A percentile compares a stretch with the other conserved stretches of the same genome.
phyloP scores from a whole-genome alignment of 2,113 vertebrate genomes.

The Tor tambroides region DNA sequence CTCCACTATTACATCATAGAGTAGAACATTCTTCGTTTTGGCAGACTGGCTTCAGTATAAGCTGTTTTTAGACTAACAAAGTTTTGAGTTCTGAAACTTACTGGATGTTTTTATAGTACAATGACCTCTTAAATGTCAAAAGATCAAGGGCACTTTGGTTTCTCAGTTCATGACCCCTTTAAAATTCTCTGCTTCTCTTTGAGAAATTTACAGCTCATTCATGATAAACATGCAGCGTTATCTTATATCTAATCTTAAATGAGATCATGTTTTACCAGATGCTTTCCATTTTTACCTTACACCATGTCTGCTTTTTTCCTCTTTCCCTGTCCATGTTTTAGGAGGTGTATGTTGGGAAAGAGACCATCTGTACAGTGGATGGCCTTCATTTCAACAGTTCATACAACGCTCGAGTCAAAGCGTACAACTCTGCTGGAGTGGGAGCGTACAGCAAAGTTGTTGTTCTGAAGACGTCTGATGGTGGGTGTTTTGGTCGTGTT shows the following conservation, averaged over 20 bases:
- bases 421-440: constrained; percentile 88
- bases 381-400: constrained; percentile 98
- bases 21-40: too few species aligned
- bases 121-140: too few species aligned
- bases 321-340: constrained; percentile 61
- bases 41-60: too few species aligned
- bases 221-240: neutral
- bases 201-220: neutral
- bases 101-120: too few species aligned
- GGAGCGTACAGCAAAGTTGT: constrained; percentile 97
- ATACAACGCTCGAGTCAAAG: constrained; percentile 96
- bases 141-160: too few species aligned
- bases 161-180: too few species aligned
- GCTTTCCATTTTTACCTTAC: constrained; percentile 28
- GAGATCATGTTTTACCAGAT: neutral
- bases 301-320: neutral
- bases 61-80: too few species aligned
- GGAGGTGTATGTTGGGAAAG: constrained; percentile 98
- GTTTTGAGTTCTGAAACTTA: too few species aligned
- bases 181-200: constrained; percentile 10
- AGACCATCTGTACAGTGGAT: constrained; percentile 96
- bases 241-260: neutral
- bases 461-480: constrained; percentile 93
- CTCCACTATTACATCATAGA: too few species aligned
- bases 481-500: constrained; percentile 70